These are phyloP conservation scores for Mesopsocus fuscifrons DNA, from an alignment of 2,888 invertebrate species.

Conservation along the genomic window DNA sequence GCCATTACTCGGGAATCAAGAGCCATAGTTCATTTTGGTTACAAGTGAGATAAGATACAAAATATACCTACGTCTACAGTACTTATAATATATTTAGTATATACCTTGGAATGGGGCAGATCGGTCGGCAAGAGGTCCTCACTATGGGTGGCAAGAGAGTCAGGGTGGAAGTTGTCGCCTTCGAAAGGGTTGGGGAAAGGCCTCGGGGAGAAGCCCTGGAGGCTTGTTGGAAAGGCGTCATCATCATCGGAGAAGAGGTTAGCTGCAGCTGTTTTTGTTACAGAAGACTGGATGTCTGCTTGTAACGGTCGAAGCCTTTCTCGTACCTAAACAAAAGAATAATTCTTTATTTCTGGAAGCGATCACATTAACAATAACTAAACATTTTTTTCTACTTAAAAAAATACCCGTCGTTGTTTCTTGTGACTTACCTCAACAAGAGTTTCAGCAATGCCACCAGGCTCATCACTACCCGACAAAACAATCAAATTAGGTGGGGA, in stretches of 20 bases:
- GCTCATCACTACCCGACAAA: constrained; percentile 4
- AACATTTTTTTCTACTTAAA: too few species aligned
- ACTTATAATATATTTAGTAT: too few species aligned
- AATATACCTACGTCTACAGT: too few species aligned
- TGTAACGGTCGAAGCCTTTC: neutral
- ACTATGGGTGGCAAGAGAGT: constrained; percentile 11
- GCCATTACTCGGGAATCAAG: too few species aligned
- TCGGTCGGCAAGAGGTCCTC: constrained; percentile 4
- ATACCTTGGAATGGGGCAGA: constrained; percentile 3
- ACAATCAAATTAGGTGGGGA: constrained; percentile 8
- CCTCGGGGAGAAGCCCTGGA: constrained; percentile 9
- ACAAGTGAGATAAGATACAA: too few species aligned
- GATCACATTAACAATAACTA: too few species aligned
- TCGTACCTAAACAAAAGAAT: too few species aligned
- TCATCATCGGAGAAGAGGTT: constrained; percentile 12
- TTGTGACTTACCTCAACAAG: too few species aligned
- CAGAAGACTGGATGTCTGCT: neutral
- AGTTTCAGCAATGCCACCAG: neutral
- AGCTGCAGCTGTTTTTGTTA: constrained; percentile 9
- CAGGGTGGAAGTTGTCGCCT: constrained; percentile 8
- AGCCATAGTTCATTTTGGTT: too few species aligned
- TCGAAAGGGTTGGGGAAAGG: constrained; percentile 21
- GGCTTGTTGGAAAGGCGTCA: constrained; percentile 9
- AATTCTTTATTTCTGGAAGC: too few species aligned
- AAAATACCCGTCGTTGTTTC: too few species aligned